Percentiles rank a stretch among this genome's conserved stretches.
These are phyloP conservation scores for Tylochromis polylepis DNA, from an alignment of 2,113 vertebrate genomes.

Conservation along the genomic window DNA sequence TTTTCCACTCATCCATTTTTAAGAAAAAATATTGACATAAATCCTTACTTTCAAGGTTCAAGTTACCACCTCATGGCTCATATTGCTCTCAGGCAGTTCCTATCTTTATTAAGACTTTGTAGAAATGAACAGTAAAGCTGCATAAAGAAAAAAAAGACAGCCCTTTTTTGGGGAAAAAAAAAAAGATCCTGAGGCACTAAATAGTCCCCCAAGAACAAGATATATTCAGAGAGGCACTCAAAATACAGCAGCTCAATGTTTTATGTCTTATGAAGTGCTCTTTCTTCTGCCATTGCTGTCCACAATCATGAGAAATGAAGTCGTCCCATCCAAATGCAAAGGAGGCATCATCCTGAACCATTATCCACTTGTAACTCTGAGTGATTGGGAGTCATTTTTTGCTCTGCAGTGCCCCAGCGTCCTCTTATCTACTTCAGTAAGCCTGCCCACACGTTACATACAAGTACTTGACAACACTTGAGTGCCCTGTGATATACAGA, in stretches of 20 bases:
- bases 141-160: neutral
- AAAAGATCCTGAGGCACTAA: neutral
- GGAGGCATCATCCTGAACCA: conserved; percentile 6
- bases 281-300: neutral
- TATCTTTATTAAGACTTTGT: neutral
- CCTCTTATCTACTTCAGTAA: conserved; percentile 17
- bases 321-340: conserved; percentile 6
- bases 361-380: conserved; percentile 46
- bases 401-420: neutral
- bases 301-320: neutral
- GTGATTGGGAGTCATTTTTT: conserved; percentile 31
- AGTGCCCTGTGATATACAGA: conserved; percentile 19
- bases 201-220: neutral
- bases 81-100: neutral
- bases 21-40: conserved; percentile 11
- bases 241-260: neutral
- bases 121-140: neutral
- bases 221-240: neutral
- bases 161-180: neutral
- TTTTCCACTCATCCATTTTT: conserved; percentile 3
- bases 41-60: conserved; percentile 1
- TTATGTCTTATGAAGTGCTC: neutral
- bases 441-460: conserved; percentile 28
- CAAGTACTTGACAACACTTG: conserved; percentile 19
- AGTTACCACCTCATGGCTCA: neutral